Base-by-base conservation (phyloP, 2,797 vertebrate genomes). In the Peromyscus eremicus region DNA sequence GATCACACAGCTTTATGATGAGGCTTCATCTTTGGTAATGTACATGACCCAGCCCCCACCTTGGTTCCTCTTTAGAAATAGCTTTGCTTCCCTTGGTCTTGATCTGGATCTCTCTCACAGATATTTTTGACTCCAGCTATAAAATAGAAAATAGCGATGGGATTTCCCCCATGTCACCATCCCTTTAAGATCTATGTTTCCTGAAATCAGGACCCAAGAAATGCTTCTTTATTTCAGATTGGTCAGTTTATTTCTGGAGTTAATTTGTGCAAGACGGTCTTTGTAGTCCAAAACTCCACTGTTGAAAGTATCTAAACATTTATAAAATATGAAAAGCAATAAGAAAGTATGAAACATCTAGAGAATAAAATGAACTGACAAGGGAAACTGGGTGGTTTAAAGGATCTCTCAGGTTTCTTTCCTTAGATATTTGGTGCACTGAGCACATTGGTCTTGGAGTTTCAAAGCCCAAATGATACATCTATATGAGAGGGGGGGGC, bases 331-430 rank as follows among this genome's bases (percentile, higher is more conserved):
- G 32, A 92, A 92, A 95, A 90, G 27, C 6, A 95, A 19, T 27
- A 91, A 84, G n/a, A 57, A 93, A 70, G 9, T 27, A 68, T 81
- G 19, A 52, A 84, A 46, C 79, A 84, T 10, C 13, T 34, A 81
- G 43, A 88, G 46, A 94, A 84, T 62, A 83, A 90, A 94, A 71
- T 64, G 82, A 95, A 68, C 10, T n/a, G 37, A 92, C 81, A 91
- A 92, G n/a, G 29, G 7, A 93, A 93, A 94, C 23, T 55, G 46
- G 27, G 9, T 79, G 16, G 6, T 68, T 75, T 77, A 82, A 40
- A 21, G 16, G 60, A 86, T 10, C 77, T 70, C 66, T 83, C 40
- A 32, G 29, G 29, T 86, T 96, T 75, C 40, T 34, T 62, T 62
- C 62, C 68, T 73, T 71, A 71, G 71, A 64, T 34, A 80, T 60